Conservation (phyloP, 2,797 vertebrate genomes). For the Thaleichthys pacificus region DNA sequence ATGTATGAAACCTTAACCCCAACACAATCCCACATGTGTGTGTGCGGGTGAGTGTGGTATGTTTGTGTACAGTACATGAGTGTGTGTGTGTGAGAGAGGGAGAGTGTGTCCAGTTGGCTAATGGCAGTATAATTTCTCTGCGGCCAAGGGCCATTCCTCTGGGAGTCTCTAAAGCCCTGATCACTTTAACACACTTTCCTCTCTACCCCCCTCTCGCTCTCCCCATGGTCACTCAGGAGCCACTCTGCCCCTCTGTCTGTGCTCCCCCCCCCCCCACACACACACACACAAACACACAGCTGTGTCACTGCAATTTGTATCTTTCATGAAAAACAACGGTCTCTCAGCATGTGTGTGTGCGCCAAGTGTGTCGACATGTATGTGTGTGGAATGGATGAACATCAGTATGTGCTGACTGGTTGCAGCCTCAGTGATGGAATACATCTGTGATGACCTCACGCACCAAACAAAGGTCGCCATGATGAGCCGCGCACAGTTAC, state of each 20-base stretch:
- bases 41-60: conserved; percentile 28
- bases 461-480: not conserved
- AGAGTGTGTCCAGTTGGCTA: conserved; percentile 73
- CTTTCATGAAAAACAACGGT: too few relatives aligned
- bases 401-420: not conserved
- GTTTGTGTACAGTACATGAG: not conserved
- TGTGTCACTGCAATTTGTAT: not conserved
- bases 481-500: conserved; percentile 63
- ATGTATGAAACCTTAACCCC: conserved; percentile 68
- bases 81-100: conserved; percentile 15
- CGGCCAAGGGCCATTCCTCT: conserved; percentile 61
- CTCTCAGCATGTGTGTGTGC: not conserved
- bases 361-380: too few relatives aligned
- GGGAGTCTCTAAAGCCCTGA: conserved; percentile 74
- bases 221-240: conserved; percentile 33
- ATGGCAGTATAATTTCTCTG: conserved; percentile 73
- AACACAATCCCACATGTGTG: conserved; percentile 59
- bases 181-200: conserved; percentile 76
- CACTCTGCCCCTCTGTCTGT: conserved; percentile 26
- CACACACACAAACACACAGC: too few relatives aligned
- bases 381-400: not conserved
- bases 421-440: not conserved
- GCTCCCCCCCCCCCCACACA: conserved; percentile 1
- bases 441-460: conserved; percentile 5
- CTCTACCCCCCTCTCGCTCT: conserved; percentile 40